Conservation (phyloP, 2,113 vertebrate genomes). For the Damaliscus lunatus region DNA sequence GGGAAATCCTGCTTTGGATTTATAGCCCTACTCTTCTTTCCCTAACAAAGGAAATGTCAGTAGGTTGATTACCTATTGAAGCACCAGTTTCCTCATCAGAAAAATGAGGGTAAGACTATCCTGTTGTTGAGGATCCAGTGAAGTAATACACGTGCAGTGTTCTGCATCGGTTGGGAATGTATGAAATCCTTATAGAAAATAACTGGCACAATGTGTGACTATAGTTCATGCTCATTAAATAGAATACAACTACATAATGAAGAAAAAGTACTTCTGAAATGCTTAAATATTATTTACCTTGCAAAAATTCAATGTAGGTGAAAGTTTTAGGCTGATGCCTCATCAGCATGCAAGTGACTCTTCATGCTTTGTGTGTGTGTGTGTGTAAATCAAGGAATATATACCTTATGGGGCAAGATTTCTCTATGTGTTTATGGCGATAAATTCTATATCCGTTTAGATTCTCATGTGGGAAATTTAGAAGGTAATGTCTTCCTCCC, state of each 20-base stretch:
- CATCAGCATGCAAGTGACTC: neutral
- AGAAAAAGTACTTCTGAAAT: neutral
- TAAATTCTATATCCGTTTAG: neutral
- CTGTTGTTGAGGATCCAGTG: neutral
- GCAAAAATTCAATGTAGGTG: neutral
- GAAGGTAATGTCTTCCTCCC: neutral
- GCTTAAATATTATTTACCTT: neutral
- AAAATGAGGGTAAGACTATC: neutral
- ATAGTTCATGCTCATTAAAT: neutral
- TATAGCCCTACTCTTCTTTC: neutral
- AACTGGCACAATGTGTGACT: neutral
- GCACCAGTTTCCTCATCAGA: neutral
- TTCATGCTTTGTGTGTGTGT: neutral
- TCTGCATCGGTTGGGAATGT: neutral
- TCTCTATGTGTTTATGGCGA: neutral
- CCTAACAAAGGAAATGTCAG: neutral
- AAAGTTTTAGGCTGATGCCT: neutral
- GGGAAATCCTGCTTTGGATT: neutral
- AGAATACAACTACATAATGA: neutral
- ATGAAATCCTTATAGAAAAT: neutral
- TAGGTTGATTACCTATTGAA: neutral
- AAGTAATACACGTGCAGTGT: neutral
- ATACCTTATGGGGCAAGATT: neutral
- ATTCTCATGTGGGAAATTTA: conserved; percentile 4
- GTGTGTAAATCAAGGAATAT: neutral